A percentile compares a stretch with the other conserved stretches of the same genome.
phyloP scores from a whole-genome alignment of 2,113 vertebrate species.

The Xerus inauris region DNA sequence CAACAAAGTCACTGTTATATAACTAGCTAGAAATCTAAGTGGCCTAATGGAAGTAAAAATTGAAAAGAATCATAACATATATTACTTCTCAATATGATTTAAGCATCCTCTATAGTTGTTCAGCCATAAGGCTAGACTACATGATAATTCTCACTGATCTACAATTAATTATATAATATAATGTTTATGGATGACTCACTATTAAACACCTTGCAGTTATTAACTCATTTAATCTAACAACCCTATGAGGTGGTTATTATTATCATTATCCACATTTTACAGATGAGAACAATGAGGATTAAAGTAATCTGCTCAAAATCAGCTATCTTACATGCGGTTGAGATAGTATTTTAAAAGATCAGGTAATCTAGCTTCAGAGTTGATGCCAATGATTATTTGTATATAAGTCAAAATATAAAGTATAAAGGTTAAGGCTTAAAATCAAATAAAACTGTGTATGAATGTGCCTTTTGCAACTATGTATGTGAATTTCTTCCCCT shows the following conservation, averaged over 20 bases:
- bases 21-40: constrained; percentile 25
- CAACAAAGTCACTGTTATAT: background rate
- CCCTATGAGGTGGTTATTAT: background rate
- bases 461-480: background rate
- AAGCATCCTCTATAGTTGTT: constrained; percentile 8
- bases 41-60: background rate
- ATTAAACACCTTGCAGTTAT: background rate
- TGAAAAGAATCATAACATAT: background rate
- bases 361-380: background rate
- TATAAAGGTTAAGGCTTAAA: background rate
- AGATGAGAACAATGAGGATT: background rate
- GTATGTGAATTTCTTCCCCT: background rate
- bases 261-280: background rate
- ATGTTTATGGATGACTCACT: background rate
- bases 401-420: background rate
- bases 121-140: background rate
- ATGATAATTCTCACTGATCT: constrained; percentile 20
- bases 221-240: constrained; percentile 17
- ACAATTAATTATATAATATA: background rate
- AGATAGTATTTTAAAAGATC: background rate
- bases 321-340: background rate
- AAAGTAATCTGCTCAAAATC: background rate
- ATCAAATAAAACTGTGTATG: background rate
- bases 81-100: background rate
- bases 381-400: background rate